phyloP scores from a whole-genome alignment of 1,140 invertebrate genomes.

The Drosophila sechellia region DNA sequence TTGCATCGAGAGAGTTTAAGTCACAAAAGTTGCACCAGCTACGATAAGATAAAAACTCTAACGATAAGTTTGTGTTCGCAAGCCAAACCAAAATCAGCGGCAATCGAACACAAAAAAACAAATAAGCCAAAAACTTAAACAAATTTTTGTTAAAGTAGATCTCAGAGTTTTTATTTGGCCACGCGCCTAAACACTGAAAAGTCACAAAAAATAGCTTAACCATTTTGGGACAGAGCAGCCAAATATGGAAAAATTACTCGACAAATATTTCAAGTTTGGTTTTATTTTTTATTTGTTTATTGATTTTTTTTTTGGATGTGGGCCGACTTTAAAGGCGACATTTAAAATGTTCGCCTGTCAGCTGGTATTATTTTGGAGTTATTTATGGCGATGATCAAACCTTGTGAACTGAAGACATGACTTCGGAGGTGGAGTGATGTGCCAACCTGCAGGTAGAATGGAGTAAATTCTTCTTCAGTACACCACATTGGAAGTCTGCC shows the following conservation, averaged over 20 bases:
- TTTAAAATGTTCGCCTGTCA: conserved; percentile 70
- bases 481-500: background rate
- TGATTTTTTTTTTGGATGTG: conserved; percentile 43
- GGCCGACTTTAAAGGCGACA: conserved; percentile 63
- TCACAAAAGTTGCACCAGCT: conserved; percentile 2
- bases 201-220: conserved; percentile 57
- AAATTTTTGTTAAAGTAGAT: conserved; percentile 57
- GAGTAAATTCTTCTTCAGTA: background rate
- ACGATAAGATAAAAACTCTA: conserved; percentile 58
- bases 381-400: conserved; percentile 37
- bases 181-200: conserved; percentile 58
- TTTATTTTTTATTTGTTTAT: conserved; percentile 18
- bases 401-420: conserved; percentile 17
- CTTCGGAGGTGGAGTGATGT: conserved; percentile 1
- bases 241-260: conserved; percentile 63
- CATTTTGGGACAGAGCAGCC: conserved; percentile 39
- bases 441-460: conserved; percentile 21
- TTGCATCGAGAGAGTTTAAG: conserved; percentile 27
- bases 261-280: conserved; percentile 59
- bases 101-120: conserved; percentile 23
- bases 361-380: conserved; percentile 54
- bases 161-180: conserved; percentile 49
- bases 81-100: conserved; percentile 58
- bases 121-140: conserved; percentile 60
- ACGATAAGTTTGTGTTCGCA: conserved; percentile 51